Percentiles rank a stretch among this genome's conserved stretches.
These are phyloP conservation scores for Lithodes maja DNA, from an alignment of 2,888 invertebrate genomes.

Conservation along the genomic window DNA sequence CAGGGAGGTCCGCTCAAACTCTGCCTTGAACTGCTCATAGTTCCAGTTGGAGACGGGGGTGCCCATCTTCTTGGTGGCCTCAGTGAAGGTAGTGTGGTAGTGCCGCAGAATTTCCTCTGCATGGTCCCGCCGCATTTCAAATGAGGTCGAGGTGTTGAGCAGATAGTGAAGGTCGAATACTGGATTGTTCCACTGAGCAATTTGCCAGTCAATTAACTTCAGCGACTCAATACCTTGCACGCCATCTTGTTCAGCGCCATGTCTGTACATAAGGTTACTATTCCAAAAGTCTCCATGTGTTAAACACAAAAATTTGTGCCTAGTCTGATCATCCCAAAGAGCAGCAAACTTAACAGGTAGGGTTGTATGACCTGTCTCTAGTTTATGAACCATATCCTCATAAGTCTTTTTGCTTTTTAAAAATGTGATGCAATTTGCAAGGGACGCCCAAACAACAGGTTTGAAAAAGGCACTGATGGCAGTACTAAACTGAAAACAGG, in stretches of 20 bases:
- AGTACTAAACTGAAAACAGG: constrained; percentile 51
- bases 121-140: constrained; percentile 56
- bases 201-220: constrained; percentile 70
- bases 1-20: constrained; percentile 64
- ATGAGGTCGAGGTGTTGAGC: constrained; percentile 65
- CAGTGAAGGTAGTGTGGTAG: constrained; percentile 67
- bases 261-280: constrained; percentile 64
- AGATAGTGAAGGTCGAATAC: constrained; percentile 68
- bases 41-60: constrained; percentile 65
- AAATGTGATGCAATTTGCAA: constrained; percentile 59
- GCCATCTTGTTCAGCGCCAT: constrained; percentile 22
- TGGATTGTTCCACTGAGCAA: constrained; percentile 68
- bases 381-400: constrained; percentile 63
- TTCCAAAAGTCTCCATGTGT: constrained; percentile 70
- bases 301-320: constrained; percentile 63
- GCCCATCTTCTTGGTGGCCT: constrained; percentile 55
- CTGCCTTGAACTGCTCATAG: constrained; percentile 67
- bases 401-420: constrained; percentile 61
- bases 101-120: constrained; percentile 61
- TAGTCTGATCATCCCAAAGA: constrained; percentile 62
- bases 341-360: constrained; percentile 64
- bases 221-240: constrained; percentile 43
- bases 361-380: constrained; percentile 58
- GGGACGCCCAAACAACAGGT: constrained; percentile 51
- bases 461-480: constrained; percentile 64